These are phyloP conservation scores for Hafferia zeledoni DNA, from an alignment of 2,797 vertebrate species.

Conservation along the genomic window DNA sequence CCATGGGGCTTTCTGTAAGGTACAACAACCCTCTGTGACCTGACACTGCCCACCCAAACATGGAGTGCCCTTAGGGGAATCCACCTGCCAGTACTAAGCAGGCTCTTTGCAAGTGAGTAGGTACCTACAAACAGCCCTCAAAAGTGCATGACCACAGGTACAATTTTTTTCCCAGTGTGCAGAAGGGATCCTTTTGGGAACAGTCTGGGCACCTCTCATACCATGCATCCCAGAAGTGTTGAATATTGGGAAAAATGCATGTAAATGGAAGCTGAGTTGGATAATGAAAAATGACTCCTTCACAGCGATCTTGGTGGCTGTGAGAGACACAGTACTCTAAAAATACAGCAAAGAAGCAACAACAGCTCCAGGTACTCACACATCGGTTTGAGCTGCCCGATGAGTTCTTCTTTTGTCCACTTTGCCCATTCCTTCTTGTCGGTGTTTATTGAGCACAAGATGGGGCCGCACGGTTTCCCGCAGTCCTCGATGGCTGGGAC, in stretches of 20 bases:
- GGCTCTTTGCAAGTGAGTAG: background rate
- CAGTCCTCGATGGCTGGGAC: constrained; percentile 99
- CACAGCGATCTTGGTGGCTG: fast-evolving
- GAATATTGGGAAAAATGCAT: background rate
- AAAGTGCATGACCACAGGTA: background rate
- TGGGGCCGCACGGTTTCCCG: constrained; percentile 96
- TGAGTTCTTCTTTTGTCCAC: constrained; percentile 98
- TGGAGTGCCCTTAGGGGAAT: background rate
- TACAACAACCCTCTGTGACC: background rate
- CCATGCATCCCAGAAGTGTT: fast-evolving
- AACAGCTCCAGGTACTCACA: constrained; percentile 85
- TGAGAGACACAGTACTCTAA: background rate
- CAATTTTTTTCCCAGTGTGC: background rate
- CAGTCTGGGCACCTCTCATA: background rate
- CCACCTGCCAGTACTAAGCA: background rate
- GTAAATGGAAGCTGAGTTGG: background rate
- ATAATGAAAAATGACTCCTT: background rate
- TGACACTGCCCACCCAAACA: background rate
- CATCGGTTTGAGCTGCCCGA: constrained; percentile 99
- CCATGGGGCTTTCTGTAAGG: background rate
- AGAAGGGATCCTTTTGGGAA: background rate
- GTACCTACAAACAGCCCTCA: background rate
- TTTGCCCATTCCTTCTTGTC: constrained; percentile 99
- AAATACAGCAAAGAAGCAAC: background rate
- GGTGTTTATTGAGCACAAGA: constrained; percentile 98